Evolutionary conservation across 2,113 vertebrate genomes (phyloP), one percentile per base, ranked within the genome.

Genomic region (Picathartes gymnocephalus): DNA sequence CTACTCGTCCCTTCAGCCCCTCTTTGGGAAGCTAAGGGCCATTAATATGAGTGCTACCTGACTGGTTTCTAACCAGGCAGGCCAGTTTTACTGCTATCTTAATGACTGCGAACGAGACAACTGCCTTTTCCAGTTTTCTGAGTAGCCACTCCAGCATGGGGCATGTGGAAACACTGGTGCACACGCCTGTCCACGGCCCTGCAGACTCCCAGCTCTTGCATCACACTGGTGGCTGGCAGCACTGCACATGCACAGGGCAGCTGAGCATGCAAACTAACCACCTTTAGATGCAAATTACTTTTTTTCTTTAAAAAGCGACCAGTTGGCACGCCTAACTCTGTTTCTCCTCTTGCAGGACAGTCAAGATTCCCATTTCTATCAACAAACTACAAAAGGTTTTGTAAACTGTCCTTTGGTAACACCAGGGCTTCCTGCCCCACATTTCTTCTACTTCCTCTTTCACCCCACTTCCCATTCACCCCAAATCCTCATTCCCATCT

Each of bases 1-100:
- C 21, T 4, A 12, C 69, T 71, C 77, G 77, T 73, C 35, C 60
- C 73, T 87, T 60, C 73, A 48, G 66, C 44, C 56, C 19, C 61
- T 62, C 51, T 70, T 68, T 23, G 61, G 73, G 84, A 92, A 84
- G 69, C 65, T 31, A 62, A 71, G 47, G 30, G 31, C 30, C 61
- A 62, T 89, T 77, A 24, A 28, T 4, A 42, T 9, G n/a, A 45
- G 27, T 70, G 77, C 53, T 74, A 74, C 69, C 84, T 6, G 31
- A 92, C 93, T 91, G 84, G 93, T 91, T 95, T 90, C 57, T 65
- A 94, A 93, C 69, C 74, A 90, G 93, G 93, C 81, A 60, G 87
- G 84, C 90, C 78, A 89, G 92, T 96, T 91, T 72, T 71, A 87
- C 87, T 68, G 77, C 87, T 58, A 5, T 39, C 77, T 88, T 86